Conservation (phyloP, 2,113 vertebrate genomes). For the Erythrocebus patas region DNA sequence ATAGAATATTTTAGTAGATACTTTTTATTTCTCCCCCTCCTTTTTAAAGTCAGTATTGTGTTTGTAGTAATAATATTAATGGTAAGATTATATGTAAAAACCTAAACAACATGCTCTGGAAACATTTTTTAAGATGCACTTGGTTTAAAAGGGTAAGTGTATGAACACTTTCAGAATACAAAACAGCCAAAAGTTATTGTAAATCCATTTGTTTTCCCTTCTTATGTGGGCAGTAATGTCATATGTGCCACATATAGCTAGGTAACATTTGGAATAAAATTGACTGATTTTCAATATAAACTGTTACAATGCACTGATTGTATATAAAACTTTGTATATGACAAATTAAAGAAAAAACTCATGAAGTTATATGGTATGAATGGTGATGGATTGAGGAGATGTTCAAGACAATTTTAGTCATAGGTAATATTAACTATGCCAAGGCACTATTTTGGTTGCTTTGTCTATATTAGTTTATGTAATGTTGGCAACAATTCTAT, state of each 20-base stretch:
- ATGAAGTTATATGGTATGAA: too few relatives aligned
- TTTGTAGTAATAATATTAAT: slow-evolving; percentile 74
- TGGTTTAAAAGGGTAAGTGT: slow-evolving; percentile 79
- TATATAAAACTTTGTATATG: slow-evolving; percentile 93
- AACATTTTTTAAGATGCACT: slow-evolving; percentile 77
- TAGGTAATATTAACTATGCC: too few relatives aligned
- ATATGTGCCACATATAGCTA: slow-evolving; percentile 96
- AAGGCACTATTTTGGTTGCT: too few relatives aligned
- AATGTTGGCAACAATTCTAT: too few relatives aligned
- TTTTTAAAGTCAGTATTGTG: slow-evolving; percentile 76
- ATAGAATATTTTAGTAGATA: slow-evolving; percentile 81
- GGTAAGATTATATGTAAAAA: slow-evolving; percentile 75
- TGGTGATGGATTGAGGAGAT: too few relatives aligned
- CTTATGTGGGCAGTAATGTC: slow-evolving; percentile 95
- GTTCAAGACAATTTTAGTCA: too few relatives aligned
- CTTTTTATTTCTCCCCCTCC: slow-evolving; percentile 44
- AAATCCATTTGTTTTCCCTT: slow-evolving; percentile 84
- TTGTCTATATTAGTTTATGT: too few relatives aligned
- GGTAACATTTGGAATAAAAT: slow-evolving; percentile 90
- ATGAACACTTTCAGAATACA: slow-evolving; percentile 81
- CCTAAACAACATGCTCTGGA: slow-evolving; percentile 80
- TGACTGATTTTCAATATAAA: slow-evolving; percentile 88
- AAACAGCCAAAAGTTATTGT: slow-evolving; percentile 85
- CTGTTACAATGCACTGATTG: slow-evolving; percentile 92
- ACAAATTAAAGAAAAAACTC: slow-evolving; percentile 87